Evolutionary conservation across 2,113 vertebrate species (phyloP).

Genomic region (Siniperca chuatsi): DNA sequence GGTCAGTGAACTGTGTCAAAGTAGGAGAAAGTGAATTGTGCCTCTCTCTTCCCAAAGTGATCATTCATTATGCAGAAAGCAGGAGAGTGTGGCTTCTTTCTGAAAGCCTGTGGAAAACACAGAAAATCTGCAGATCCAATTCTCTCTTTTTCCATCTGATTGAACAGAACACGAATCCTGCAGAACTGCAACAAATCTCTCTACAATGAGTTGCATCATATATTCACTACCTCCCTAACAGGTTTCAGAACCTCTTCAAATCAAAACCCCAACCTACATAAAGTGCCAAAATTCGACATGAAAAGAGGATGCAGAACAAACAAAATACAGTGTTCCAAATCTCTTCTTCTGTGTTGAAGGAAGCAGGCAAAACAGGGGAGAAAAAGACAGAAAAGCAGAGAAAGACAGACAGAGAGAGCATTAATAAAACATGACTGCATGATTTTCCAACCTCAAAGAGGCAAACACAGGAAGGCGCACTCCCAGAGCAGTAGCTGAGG

Average conservation of each 20-base stretch:
- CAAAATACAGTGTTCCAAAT: conserved; percentile 61
- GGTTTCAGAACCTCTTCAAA: conserved; percentile 36
- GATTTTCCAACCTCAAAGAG: conserved; percentile 84
- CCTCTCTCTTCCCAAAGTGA: conserved; percentile 44
- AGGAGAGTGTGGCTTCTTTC: conserved; percentile 12
- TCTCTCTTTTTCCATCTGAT: conserved; percentile 24
- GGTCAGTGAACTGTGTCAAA: conserved; percentile 51
- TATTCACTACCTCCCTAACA: conserved; percentile 25
- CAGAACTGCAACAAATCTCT: conserved; percentile 43
- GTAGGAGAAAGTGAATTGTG: conserved; percentile 44
- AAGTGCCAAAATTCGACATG: conserved; percentile 10
- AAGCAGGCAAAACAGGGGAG: conserved; percentile 49
- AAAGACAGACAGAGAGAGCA: conserved; percentile 49
- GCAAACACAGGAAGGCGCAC: conserved; percentile 76
- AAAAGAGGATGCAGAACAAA: conserved; percentile 62
- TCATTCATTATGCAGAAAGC: conserved; percentile 68
- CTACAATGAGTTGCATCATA: conserved; percentile 40
- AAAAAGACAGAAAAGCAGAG: conserved; percentile 41
- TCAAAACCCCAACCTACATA: conserved; percentile 10
- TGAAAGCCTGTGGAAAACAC: not conserved
- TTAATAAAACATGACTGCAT: conserved; percentile 87
- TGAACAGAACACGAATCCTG: conserved; percentile 32
- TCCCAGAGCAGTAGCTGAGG: conserved; percentile 76
- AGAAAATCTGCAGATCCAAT: conserved; percentile 21
- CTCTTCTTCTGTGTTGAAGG: conserved; percentile 40